Evolutionary conservation across 2,113 vertebrate species (phyloP).

Genomic region (Ageneiosus marmoratus): DNA sequence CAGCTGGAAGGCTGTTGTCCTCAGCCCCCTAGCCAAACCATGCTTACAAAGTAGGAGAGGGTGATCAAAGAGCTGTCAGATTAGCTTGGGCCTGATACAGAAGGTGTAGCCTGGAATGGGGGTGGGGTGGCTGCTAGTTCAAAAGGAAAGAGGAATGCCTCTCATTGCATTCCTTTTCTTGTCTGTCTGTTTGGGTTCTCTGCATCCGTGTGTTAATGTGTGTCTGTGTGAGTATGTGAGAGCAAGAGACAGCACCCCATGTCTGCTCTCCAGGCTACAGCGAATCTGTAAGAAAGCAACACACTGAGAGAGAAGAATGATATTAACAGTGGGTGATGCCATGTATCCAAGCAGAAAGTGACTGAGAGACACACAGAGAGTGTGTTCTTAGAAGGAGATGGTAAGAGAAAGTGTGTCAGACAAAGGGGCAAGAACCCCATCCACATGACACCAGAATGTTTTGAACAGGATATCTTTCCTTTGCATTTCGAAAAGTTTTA

Average conservation of each 20-base stretch:
- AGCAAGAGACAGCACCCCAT: slow-evolving; percentile 30
- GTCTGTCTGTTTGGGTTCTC: slow-evolving; percentile 53
- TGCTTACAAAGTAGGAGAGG: slow-evolving; percentile 63
- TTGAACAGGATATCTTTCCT: no score
- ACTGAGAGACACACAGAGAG: slow-evolving; percentile 44
- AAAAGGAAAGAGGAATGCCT: slow-evolving; percentile 79
- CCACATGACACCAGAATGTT: no score
- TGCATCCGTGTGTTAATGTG: slow-evolving; percentile 52
- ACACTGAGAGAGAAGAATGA: slow-evolving; percentile 70
- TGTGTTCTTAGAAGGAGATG: slow-evolving; percentile 28
- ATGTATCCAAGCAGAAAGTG: slow-evolving; percentile 45
- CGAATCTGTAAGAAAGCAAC: slow-evolving; percentile 68
- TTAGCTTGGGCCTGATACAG: slow-evolving; percentile 64
- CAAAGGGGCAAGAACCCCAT: slow-evolving; percentile 28
- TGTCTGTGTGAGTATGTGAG: slow-evolving; percentile 35
- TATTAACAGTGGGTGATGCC: slow-evolving; percentile 65
- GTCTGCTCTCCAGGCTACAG: slow-evolving; percentile 69
- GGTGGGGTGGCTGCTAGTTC: slow-evolving; percentile 50
- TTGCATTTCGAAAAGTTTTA: no score
- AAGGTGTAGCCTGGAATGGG: slow-evolving; percentile 47
- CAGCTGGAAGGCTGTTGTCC: slow-evolving; percentile 76
- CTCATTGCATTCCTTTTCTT: slow-evolving; percentile 75
- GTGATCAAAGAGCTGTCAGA: slow-evolving; percentile 80
- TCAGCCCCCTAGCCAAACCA: slow-evolving; percentile 61
- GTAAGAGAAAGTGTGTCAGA: slow-evolving; percentile 39